Percentiles rank a stretch among this genome's conserved stretches.
Evolutionary conservation across 1,140 invertebrate genomes (phyloP).

Genomic region (Halesus radiatus): DNA sequence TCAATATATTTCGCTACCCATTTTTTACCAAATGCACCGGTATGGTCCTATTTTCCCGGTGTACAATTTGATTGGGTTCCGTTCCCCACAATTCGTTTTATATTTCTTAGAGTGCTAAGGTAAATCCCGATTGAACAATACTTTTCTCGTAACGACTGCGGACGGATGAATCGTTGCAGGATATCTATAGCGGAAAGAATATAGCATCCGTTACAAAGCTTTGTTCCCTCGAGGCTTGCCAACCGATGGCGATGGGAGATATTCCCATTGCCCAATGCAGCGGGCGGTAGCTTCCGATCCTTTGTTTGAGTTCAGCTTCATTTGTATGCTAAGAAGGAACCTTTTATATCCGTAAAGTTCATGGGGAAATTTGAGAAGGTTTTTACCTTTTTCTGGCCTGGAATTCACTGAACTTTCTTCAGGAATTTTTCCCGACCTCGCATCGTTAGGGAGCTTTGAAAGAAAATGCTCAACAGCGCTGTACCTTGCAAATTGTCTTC

Average conservation of each 20-base stretch:
- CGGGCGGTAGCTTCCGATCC: background rate
- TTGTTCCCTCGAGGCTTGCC: slow-evolving; percentile 17
- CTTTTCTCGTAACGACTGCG: background rate
- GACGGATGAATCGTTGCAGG: slow-evolving; percentile 16
- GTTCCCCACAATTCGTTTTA: background rate
- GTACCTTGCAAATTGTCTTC: slow-evolving; percentile 22
- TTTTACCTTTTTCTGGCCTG: slow-evolving; percentile 14
- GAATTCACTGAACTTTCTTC: slow-evolving; percentile 8
- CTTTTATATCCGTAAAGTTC: slow-evolving; percentile 28
- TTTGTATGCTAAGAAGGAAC: slow-evolving; percentile 54
- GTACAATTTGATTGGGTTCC: slow-evolving; percentile 7
- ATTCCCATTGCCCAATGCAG: background rate
- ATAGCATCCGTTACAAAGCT: slow-evolving; percentile 36
- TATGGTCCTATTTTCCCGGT: background rate
- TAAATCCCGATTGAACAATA: slow-evolving; percentile 11
- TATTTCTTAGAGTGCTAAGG: background rate
- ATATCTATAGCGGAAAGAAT: slow-evolving; percentile 2
- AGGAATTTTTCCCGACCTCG: background rate
- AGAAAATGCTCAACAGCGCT: background rate
- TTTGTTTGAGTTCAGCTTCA: slow-evolving; percentile 54
- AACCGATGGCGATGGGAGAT: background rate
- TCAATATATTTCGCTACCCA: too few species aligned
- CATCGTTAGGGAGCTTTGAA: slow-evolving; percentile 25
- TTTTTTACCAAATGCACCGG: background rate
- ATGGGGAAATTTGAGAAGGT: slow-evolving; percentile 12